phyloP scores from a whole-genome alignment of 1,140 invertebrate genomes.

The Drosophila nikananu region DNA sequence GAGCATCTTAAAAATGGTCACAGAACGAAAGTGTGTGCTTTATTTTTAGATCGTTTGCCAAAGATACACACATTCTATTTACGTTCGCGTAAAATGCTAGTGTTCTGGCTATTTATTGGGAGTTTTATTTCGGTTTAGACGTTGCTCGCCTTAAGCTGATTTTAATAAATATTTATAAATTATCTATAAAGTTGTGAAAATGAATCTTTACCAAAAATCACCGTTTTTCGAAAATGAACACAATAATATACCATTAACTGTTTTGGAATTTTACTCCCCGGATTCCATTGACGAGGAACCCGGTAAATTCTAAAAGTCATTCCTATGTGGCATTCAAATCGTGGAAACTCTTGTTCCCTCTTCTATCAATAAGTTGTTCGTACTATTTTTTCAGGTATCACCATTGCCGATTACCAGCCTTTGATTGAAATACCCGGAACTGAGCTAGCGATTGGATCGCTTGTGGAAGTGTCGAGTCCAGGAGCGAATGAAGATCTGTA shows the following conservation, averaged over 20 bases:
- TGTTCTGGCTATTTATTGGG: slow-evolving; percentile 16
- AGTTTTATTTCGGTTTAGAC: slow-evolving; percentile 22
- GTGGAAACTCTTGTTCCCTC: not conserved
- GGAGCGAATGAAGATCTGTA: slow-evolving; percentile 86
- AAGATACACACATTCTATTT: slow-evolving; percentile 50
- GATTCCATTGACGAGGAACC: slow-evolving; percentile 16
- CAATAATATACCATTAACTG: slow-evolving; percentile 78
- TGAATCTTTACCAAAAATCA: slow-evolving; percentile 33
- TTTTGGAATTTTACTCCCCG: slow-evolving; percentile 70
- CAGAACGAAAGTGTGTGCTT: slow-evolving; percentile 9
- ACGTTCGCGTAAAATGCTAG: slow-evolving; percentile 27
- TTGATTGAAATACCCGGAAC: slow-evolving; percentile 84
- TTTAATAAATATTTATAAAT: not conserved
- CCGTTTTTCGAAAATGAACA: slow-evolving; percentile 40
- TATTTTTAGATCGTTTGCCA: slow-evolving; percentile 37
- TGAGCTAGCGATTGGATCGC: slow-evolving; percentile 89
- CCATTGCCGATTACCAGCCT: slow-evolving; percentile 38
- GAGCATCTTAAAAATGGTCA: slow-evolving; percentile 13
- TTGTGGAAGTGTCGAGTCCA: slow-evolving; percentile 89
- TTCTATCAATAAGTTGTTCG: slow-evolving; percentile 14
- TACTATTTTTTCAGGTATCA: slow-evolving; percentile 36
- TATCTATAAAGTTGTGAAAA: slow-evolving; percentile 7
- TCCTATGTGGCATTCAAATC: not conserved
- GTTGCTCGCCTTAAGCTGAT: not conserved
- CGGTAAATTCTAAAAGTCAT: slow-evolving; percentile 23